Base-by-base conservation (phyloP, 2,888 invertebrate species). In the Trichopria drosophilae region DNA sequence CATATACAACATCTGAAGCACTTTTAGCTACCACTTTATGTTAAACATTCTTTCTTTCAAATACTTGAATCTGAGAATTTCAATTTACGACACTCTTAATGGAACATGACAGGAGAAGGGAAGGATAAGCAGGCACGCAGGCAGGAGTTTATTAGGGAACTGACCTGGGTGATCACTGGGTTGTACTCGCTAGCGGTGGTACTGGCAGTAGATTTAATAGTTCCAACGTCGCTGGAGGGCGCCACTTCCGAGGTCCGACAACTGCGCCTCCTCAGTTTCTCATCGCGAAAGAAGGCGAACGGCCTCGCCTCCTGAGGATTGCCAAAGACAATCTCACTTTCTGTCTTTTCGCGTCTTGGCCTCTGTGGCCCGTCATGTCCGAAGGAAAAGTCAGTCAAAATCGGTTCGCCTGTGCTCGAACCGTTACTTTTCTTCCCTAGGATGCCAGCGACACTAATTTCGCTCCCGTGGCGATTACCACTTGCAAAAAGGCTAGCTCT, bases 281-380 rank as follows among this genome's bases (percentile, higher is more conserved):
- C 57, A 45, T 64, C 64, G 45, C 19, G 18, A 22, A n/a, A 42
- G 51, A 6, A 22, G 40, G 10, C 29, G 40, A 55, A 61, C 55
- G 68, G 83, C 79, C 71, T 83, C n/a, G n/a, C n/a, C n/a, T n/a
- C n/a, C n/a, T n/a, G n/a, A n/a, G n/a, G n/a, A 74, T 81, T 84
- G 67, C 87, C 82, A 71, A 88, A 82, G 65, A 89, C 85, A 72
- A 91, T 90, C 76, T 90, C 89, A 54, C 90, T 90, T 79, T 92
- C 91, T 70, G 91, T 92, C 80, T 90, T 90, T 82, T 92, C 91
- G 67, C 91, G 82, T 68, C 91, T 82, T 41, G 88, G 89, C 67
- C 68, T 77, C 77, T 66, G 79, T 75, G 20, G 70, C 78, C 65
- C 70, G 77, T 67, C 75, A 75, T 62, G 76, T 75, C 76, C 78